These are phyloP conservation scores for Pangasius mekongensis DNA, from an alignment of 2,797 vertebrate genomes.

Conservation along the genomic window DNA sequence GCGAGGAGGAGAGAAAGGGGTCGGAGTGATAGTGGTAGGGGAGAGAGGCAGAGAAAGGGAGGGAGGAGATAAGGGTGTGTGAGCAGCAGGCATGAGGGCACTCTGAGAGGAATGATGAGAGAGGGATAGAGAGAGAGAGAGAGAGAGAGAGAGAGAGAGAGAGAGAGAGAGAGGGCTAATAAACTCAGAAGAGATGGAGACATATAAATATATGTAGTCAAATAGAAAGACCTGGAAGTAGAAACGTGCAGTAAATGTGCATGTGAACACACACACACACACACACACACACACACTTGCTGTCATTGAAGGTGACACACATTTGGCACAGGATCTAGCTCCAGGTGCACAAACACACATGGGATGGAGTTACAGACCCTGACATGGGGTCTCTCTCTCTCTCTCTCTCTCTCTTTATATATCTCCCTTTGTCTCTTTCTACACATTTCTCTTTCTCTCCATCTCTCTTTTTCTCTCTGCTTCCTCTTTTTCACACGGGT, in stretches of 20 bases:
- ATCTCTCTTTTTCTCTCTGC: neutral
- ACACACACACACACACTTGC: constrained; percentile 16
- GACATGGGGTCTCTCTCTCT: neutral
- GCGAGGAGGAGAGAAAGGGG: constrained; percentile 29
- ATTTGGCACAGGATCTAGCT: neutral
- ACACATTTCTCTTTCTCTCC: neutral
- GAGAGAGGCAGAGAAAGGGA: constrained; percentile 5
- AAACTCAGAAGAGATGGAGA: neutral
- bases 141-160: neutral
- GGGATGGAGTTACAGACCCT: neutral
- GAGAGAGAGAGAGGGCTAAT: neutral
- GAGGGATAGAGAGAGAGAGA: neutral
- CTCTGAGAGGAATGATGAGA: neutral
- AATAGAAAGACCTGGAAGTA: neutral
- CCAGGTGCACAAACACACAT: constrained; percentile 16
- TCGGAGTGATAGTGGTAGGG: constrained; percentile 16
- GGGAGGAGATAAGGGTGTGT: constrained; percentile 14
- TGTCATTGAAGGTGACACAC: constrained; percentile 30
- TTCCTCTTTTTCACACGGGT: neutral
- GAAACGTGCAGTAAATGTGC: neutral
- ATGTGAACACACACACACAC: neutral
- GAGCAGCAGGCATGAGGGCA: neutral
- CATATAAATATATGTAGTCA: neutral
- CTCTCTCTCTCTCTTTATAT: neutral
- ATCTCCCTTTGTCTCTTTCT: too few species aligned